Evolutionary conservation across 2,888 invertebrate genomes (phyloP), one percentile per base, ranked within the genome.

Genomic region (Eugnorisma glareosa): DNA sequence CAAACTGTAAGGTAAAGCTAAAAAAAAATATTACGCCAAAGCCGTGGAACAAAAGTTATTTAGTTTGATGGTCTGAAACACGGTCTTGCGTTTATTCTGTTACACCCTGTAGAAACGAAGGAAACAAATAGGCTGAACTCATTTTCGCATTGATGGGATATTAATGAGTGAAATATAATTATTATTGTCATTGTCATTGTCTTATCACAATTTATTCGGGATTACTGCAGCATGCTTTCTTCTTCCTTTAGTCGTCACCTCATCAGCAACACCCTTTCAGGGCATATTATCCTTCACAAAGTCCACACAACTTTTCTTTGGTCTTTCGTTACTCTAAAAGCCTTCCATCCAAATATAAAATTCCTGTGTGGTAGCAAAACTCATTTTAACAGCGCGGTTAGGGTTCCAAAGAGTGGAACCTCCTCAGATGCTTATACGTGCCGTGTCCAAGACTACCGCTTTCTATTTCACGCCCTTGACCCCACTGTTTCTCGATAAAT

Each of bases 391-490:
- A 35, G 35, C 31, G 59, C 21, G 3, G 61, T 31, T 10, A 61
- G 21, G 28, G 21, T 3, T 37, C 10, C n/a, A 28, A n/a, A 72
- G 24, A 28, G 51, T 11, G 69, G 31, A 31, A 37, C 7, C 51
- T 68, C 67, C 37, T 40, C 61, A n/a, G 8, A 7, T 8, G 40
- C 35, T 35, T 11, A 10, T 40, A 75, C 73, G 61, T 75, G 48
- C 48, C 61, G 21, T 31, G n/a, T 51, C 48, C 48, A 63, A 63
- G 31, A 63, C 28, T 48, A 59, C 45, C 24, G 7, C 28, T 24
- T 54, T 35, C 10, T 24, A 2, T n/a, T 18, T 28, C n/a, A 7
- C 24, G 72, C 28, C 72, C 59, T 74, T 72, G 59, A 71, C 59
- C 74, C 4, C 35, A 10, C 59, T 45, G 18, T 51, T 28, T 67